Base-by-base conservation (phyloP, 2,888 invertebrate species). In the Frankliniella intonsa region DNA sequence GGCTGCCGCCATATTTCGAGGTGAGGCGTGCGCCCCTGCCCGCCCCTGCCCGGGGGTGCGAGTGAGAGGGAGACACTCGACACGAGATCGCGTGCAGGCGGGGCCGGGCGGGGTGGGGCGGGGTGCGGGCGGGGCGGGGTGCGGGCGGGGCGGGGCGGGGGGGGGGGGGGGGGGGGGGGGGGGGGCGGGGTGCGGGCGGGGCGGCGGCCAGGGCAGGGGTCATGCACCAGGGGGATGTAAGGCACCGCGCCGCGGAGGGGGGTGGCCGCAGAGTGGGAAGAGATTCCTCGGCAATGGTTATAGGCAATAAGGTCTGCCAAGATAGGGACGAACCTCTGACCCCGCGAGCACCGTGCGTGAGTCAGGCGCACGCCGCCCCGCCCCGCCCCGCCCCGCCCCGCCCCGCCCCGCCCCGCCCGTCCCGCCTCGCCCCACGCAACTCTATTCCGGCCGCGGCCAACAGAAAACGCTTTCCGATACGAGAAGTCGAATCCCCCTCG, bases 1-100 rank as follows among this genome's bases (percentile, higher is more conserved):
- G 62, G 62, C 62, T 62, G 62, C 62, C 62, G 17, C 62, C 62
- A n/a, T 62, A 62, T 62, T 62, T 62, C 62, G 62, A 62, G 62
- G 62, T 62, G 17, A 62, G 62, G 62, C n/a, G n/a, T n/a, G n/a
- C n/a, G n/a, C 62, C 62, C 14, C 62, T 0, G 62, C 38, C 38
- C 38, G 38, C 38, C 38, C 38, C 38, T 38, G 38, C 38, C 38
- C 38, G 2, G 38, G 38, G 38, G 38, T 14, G 55, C 12, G 55
- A 55, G 55, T 14, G 55, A 55, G 55, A 55, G 55, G 55, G 55
- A 55, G 55, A 17, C 38, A 38, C 62, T n/a, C 62, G 62, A 17
- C 62, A 14, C n/a, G 62, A 62, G 17, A 62, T 62, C 62, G 62
- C 62, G 62, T 62, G 62, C 62, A 62, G 14, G 62, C 17, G 62